phyloP scores from a whole-genome alignment of 2,797 vertebrate species.

The Pipistrellus kuhlii region DNA sequence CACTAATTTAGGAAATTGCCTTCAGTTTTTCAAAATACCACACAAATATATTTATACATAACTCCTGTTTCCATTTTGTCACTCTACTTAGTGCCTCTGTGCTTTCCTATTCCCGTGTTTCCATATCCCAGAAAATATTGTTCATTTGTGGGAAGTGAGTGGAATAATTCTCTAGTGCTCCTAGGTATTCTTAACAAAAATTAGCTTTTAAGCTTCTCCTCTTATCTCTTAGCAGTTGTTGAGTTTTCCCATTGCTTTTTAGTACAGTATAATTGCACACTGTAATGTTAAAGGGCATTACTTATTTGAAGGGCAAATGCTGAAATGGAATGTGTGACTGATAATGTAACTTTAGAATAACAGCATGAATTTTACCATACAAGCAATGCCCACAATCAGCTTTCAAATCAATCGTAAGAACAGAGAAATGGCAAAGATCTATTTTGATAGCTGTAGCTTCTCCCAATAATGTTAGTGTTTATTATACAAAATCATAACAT shows the following conservation, averaged over 20 bases:
- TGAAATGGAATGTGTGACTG: background rate
- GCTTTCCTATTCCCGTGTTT: background rate
- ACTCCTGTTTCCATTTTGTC: background rate
- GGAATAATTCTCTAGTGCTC: background rate
- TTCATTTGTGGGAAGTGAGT: background rate
- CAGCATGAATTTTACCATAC: background rate
- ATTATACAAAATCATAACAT: background rate
- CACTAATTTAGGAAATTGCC: background rate
- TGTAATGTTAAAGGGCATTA: background rate
- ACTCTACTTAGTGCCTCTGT: background rate
- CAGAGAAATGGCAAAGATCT: background rate
- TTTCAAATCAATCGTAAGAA: conserved; percentile 15
- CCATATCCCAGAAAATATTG: background rate
- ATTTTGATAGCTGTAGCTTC: background rate
- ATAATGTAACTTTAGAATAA: conserved; percentile 25
- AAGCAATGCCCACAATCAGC: background rate
- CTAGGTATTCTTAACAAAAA: background rate
- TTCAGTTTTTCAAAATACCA: background rate
- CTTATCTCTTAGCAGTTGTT: background rate
- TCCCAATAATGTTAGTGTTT: background rate
- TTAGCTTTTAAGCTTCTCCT: conserved; percentile 1
- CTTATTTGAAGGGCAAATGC: conserved; percentile 34
- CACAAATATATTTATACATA: background rate
- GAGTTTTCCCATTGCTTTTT: background rate
- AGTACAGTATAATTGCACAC: background rate